Evolutionary conservation across 92 coral and sea anemone species (phyloP), one percentile per base, ranked within the genome.

Genomic region (Paramuricea clavata): DNA sequence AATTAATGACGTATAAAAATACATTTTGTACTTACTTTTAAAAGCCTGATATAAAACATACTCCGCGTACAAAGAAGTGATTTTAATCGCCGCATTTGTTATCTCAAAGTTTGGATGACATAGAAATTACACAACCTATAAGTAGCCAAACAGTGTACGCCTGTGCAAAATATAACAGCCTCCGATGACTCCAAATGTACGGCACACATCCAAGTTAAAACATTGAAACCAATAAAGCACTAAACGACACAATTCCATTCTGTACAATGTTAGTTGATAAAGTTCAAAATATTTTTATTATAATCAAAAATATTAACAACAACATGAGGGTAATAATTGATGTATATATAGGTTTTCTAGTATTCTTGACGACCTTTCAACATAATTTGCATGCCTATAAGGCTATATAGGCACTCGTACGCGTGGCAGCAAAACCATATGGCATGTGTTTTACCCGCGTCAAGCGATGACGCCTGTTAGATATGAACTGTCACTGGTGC

Each of bases 341-440:
- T 50, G 22, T 50, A 50, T 50, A 50, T 50, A 54, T 54, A 54
- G 27, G 62, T 21, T 54, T 54, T 54, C 62, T 54, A 54, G 62
- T 54, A 21, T 9, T 21, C 26, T 17, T 54, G 62, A 54, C 62
- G 62, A 54, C 62, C 17, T 54, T 54, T 54, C 23, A 21, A 54
- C 8, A 5, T 54, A 21, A 54, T 54, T 54, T 54, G 62, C 62
- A 54, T 54, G 23, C 62, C 0, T 21, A 54, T 54, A 19, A 10
- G 62, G 62, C 44, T n/a, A n/a, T n/a, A n/a, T n/a, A n/a, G n/a
- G n/a, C n/a, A n/a, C n/a, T 4, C 44, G 44, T 39, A 13, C 62
- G 17, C 54, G 54, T 47, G 1, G 54, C 62, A 54, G 62, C 17
- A 2, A 54, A 54, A 23, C 21, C 62, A 54, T 5, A 54, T 54